Base-by-base conservation (phyloP, 1,140 invertebrate species). In the Trichonephila clavipes region DNA sequence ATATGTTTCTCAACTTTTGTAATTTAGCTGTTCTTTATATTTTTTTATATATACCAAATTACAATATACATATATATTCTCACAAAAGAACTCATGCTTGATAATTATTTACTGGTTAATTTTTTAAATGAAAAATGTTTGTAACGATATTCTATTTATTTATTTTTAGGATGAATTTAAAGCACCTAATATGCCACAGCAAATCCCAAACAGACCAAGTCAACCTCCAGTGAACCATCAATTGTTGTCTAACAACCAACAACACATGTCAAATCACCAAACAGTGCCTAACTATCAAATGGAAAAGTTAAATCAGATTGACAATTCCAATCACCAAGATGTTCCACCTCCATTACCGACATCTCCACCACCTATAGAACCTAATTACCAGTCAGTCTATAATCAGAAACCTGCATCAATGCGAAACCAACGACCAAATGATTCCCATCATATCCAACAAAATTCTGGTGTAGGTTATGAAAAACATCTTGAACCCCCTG, bases 291-390 rank as follows among this genome's bases (percentile, higher is more conserved):
- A 62, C 19, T 81, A 87, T 72, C 40, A 64, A 51, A 21, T 58
- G 10, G 92, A 93, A n/a, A 92, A 92, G n/a, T 24, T 62, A 19
- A 82, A 83, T 2, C 28, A 72, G 14, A 87, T 58, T 59, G 88
- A 94, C 21, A 90, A 66, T 18, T 85, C 87, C n/a, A 90, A 90
- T 21, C 69, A 94, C 7, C 89, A 90, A 81, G 94, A 94, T 59
- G 58, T 94, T 87, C 94, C 94, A 34, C 94, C 94, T 18, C 91
- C 94, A 10, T 64, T 94, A 24, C 94, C 94, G 16, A 94, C 94
- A 28, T 94, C 94, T 58, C 94, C 94, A 21, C 94, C 94, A 24
- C 94, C 94, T 28, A 59, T 88, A 18, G 94, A 94, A 61, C 90
- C 90, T 7, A 62, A 85, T n/a, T 94, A 92, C 28, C 77, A 66